Conservation (phyloP, 2,888 invertebrate genomes). For the Synergus laeviventris region DNA sequence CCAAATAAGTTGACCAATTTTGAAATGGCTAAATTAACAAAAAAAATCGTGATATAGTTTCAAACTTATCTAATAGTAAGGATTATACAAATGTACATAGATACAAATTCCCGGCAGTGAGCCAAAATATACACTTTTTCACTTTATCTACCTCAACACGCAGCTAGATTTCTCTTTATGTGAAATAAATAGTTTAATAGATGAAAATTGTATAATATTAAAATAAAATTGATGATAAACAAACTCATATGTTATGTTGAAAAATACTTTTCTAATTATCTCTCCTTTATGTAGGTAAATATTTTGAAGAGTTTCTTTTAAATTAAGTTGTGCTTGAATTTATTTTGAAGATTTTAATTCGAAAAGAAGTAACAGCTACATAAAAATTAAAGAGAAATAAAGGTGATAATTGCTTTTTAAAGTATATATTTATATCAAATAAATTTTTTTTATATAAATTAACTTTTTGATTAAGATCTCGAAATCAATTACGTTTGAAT, state of each 20-base stretch:
- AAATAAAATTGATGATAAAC: not conserved
- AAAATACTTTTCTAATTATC: too few relatives aligned
- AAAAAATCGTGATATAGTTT: not conserved
- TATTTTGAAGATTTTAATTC: too few relatives aligned
- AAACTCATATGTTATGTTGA: not conserved
- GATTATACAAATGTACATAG: not conserved
- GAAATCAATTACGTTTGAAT: not conserved
- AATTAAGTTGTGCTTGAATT: not conserved
- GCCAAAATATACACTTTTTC: constrained; percentile 32
- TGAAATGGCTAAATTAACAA: not conserved
- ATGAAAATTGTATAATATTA: not conserved
- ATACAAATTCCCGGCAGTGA: not conserved
- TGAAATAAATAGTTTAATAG: not conserved
- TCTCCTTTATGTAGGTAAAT: not conserved
- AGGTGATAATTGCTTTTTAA: not conserved
- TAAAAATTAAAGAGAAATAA: not conserved
- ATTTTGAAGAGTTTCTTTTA: not conserved
- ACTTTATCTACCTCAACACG: constrained; percentile 8
- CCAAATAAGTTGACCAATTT: constrained; percentile 18
- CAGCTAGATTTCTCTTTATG: not conserved
- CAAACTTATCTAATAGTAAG: not conserved
- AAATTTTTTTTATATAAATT: not conserved
- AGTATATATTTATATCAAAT: not conserved
- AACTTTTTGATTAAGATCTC: not conserved
- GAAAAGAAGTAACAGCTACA: fast-evolving